Evolutionary conservation across 2,797 vertebrate species (phyloP), one percentile per base, ranked within the genome.

Genomic region (Chelonia mydas): DNA sequence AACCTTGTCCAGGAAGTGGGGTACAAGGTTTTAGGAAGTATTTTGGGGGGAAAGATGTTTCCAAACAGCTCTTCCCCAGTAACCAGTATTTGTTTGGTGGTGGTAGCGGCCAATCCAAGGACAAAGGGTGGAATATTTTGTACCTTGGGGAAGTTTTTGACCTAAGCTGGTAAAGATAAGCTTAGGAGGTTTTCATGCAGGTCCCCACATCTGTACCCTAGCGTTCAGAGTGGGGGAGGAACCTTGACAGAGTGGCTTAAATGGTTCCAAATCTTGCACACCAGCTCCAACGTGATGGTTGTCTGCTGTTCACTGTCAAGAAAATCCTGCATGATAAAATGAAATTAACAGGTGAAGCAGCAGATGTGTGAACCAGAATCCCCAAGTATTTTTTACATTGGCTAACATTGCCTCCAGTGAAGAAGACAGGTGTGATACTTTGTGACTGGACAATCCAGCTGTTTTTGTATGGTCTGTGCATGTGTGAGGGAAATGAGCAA

Each of bases 331-430:
- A 2, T 23, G 37, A 28, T 2, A 27, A 54, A 91, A 84, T 54
- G 51, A 59, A 84, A 85, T 3, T 28, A 53, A 5, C 21, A 74
- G n/a, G 5, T 17, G 68, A 77, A 92, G n/a, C 9, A 90, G 33
- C 9, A 86, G 17, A 7, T 13, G 1, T 13, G 8, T n/a, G 53
- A 81, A 12, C 15, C 0, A 0, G 12, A 78, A 45, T 33, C 65
- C 41, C 86, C 50, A 8, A 6, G 9, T 80, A 15, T 31, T 65
- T 25, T 1, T 78, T 68, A 5, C 23, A 16, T 3, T 89, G 27
- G 23, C 33, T 94, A 31, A 17, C 31, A 27, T 37, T 37, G 6
- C 25, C 41, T 65, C 49, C 50, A 83, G n/a, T 0, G 11, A 33
- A 59, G 12, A 83, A 81, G 59, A 5, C 55, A 89, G 27, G 31